Percentiles rank a stretch among this genome's conserved stretches.
These are phyloP conservation scores for Danio albolineatus DNA, from an alignment of 2,797 vertebrate genomes.

Conservation along the genomic window DNA sequence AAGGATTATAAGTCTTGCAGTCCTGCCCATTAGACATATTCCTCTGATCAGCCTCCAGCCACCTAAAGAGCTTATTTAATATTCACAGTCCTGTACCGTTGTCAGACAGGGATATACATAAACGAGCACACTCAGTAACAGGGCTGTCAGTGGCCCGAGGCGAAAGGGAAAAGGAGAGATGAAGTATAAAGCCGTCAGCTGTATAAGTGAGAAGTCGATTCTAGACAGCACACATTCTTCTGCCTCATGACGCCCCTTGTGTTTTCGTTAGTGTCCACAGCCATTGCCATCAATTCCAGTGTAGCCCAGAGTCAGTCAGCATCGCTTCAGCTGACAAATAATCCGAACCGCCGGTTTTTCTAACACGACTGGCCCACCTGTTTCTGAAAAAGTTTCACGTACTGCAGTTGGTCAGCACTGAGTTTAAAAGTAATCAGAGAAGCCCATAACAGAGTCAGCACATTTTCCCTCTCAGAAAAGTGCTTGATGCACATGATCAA, in stretches of 20 bases:
- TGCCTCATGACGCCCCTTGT: constrained; percentile 16
- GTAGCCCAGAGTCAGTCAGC: constrained; percentile 33
- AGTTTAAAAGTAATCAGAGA: constrained; percentile 39
- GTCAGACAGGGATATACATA: not conserved
- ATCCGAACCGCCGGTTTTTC: not conserved
- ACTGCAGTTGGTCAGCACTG: constrained; percentile 10
- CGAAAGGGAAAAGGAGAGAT: constrained; percentile 22
- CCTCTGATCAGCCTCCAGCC: not conserved
- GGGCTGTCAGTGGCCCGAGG: not conserved
- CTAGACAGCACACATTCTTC: constrained; percentile 14
- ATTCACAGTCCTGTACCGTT: not conserved
- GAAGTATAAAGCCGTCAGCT: constrained; percentile 1
- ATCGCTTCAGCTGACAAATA: constrained; percentile 8
- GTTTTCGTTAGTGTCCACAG: constrained; percentile 42
- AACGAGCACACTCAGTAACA: constrained; percentile 1
- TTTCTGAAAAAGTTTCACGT: constrained; percentile 35
- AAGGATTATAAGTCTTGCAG: not conserved
- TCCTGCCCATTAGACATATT: not conserved
- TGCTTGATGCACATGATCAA: constrained; percentile 45
- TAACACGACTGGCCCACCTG: constrained; percentile 1
- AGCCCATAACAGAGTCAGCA: constrained; percentile 32
- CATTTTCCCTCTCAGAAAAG: constrained; percentile 36
- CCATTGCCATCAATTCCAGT: constrained; percentile 27
- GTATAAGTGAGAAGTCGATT: constrained; percentile 24
- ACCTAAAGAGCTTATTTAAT: not conserved